Evolutionary conservation across 2,113 vertebrate species (phyloP), one percentile per base, ranked within the genome.

Genomic region (Thryonomys swinderianus): DNA sequence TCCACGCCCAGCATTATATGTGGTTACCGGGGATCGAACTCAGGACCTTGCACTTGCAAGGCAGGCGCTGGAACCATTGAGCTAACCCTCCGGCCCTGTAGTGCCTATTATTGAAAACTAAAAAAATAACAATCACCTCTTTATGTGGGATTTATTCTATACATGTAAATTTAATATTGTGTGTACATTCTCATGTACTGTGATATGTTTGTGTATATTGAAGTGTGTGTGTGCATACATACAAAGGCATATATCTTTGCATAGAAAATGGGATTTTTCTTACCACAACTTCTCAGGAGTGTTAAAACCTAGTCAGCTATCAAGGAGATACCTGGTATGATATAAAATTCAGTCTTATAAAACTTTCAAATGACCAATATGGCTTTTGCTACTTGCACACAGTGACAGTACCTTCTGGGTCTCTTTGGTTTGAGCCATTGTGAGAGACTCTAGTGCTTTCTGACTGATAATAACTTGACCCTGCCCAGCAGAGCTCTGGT

Each of bases 331-430:
- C 25, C 48, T 76, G 5, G 0, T 20, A 81, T 82, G 85, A 23
- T 92, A 62, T 2, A 32, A 8, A 90, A 87, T 84, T 93, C 90
- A 92, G 55, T 30, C 53, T 81, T 32, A 10, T 92, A 69, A 71
- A 71, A 12, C 40, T 69, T 90, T 95, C 21, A 73, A 59, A 73
- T 94, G 20, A 92, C 34, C 66, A 17, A 64, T 64, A 78, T 9
- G 83, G 11, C 25, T 82, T 57, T 88, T 78, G 51, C 14, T 51
- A 51, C 37, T 81, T 91, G n/a, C 9, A 83, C 78, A 79, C 10
- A 71, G 53, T 95, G 66, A 82, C 5, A 87, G 4, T 66, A 53
- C 32, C 25, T 18, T 21, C 8, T 81, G 57, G 74, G 18, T 11
- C 82, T 90, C 71, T 90, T 55, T 64, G 42, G 61, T 83, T n/a